Base-by-base conservation (phyloP, 2,113 vertebrate species). In the Polyodon spathula region DNA sequence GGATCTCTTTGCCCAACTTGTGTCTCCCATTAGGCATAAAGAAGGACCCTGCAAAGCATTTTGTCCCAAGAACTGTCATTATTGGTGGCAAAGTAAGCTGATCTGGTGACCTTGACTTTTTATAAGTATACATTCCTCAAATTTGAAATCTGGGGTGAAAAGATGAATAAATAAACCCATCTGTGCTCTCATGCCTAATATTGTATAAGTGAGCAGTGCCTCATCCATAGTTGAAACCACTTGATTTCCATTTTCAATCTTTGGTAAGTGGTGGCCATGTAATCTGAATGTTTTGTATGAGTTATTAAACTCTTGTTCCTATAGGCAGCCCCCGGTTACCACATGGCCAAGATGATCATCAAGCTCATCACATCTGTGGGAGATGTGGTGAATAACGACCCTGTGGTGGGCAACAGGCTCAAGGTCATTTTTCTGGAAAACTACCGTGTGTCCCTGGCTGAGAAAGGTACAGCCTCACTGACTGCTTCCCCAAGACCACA, bases 331-430 rank as follows among this genome's bases (percentile, higher is more conserved):
- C 95, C 94, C 0, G 95, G 95, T 27, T 97, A 98, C 63, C 84
- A 98, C 86, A 98, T 97, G 94, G 95, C 95, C 0, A 97, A 98
- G 78, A 80, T 89, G 88, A 97, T 97, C 76, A 96, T 98, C 75
- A 94, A 87, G 60, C 86, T 98, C 48, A 93, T 98, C 66, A 98
- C 94, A 0, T 77, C 95, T 0, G 92, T 98, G 59, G 94, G 80
- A 56, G 82, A 91, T 1, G 90, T 94, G 66, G 89, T 97, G 60
- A 98, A 98, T 71, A 92, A 87, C 0, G 95, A 98, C 77, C 90
- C 92, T 0, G 0, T 79, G 55, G 83, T 98, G 63, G 94, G 93
- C 17, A 76, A 61, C 83, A 97, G 95, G 73, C 81, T 98, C 75
- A 98, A 95, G 69, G 89, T 97, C 75, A 92, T 97, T 78, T 98